Percentiles rank a stretch among this genome's conserved stretches.
These are phyloP conservation scores for Carollia perspicillata DNA, from an alignment of 2,113 vertebrate species.

Conservation along the genomic window DNA sequence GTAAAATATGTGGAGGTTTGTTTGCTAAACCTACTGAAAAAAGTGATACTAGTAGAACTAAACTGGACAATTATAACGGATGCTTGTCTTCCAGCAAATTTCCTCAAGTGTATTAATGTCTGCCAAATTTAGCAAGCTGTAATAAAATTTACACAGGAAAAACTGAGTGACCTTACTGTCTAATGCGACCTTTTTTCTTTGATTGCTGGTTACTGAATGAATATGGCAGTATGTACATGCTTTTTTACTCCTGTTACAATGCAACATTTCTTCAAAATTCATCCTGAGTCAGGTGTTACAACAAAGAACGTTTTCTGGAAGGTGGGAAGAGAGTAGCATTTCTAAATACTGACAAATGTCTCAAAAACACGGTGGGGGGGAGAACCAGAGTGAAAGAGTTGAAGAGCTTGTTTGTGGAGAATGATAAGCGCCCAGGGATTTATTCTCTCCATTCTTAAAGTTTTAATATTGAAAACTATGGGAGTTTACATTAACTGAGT, in stretches of 20 bases:
- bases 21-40: conserved; percentile 26
- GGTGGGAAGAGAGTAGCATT: not conserved
- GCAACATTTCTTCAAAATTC: conserved; percentile 6
- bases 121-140: not conserved
- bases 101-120: not conserved
- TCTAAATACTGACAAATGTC: not conserved
- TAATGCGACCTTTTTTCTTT: conserved; percentile 15
- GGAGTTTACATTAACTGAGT: conserved; percentile 1
- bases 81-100: conserved; percentile 3
- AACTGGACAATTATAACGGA: not conserved
- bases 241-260: not conserved
- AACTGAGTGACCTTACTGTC: not conserved
- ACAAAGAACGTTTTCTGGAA: not conserved
- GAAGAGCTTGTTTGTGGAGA: not conserved
- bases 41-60: not conserved
- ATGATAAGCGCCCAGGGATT: not conserved
- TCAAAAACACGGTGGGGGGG: not conserved
- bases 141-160: conserved; percentile 22
- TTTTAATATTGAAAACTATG: not conserved
- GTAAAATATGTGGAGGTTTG: not conserved
- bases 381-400: not conserved
- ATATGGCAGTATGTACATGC: not conserved
- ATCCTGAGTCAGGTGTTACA: not conserved
- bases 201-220: conserved; percentile 6
- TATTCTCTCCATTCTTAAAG: not conserved